phyloP scores from a whole-genome alignment of 2,113 vertebrate genomes.

The Meriones unguiculatus region DNA sequence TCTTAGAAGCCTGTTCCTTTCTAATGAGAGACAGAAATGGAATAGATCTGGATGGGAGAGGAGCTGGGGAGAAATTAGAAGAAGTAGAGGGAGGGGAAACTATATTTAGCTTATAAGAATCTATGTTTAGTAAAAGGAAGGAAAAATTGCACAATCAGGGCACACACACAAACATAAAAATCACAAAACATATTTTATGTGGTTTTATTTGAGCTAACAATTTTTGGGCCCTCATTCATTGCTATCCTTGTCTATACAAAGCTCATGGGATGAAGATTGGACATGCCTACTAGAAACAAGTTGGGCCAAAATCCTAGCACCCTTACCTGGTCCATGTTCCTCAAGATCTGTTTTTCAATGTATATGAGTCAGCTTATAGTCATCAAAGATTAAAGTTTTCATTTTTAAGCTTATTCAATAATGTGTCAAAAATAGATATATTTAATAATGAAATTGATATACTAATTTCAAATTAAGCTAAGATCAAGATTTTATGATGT shows the following conservation, averaged over 20 bases:
- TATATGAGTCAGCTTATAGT: not conserved
- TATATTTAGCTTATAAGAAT: not conserved
- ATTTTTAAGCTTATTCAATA: conserved; percentile 28
- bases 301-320: not conserved
- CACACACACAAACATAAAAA: not conserved
- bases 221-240: not conserved
- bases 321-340: not conserved
- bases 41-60: not conserved
- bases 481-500: conserved; percentile 39
- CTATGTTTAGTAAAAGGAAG: not conserved
- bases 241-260: not conserved
- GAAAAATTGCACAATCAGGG: not conserved
- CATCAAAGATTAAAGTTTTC: conserved; percentile 21
- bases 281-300: not conserved
- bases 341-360: not conserved
- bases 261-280: not conserved
- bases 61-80: not conserved
- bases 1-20: not conserved
- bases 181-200: not conserved
- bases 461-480: conserved; percentile 24
- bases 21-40: not conserved
- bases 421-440: not conserved
- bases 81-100: not conserved
- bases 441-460: not conserved
- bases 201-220: not conserved